These are phyloP conservation scores for Pteropus alecto DNA, from an alignment of 2,113 vertebrate species.

Conservation along the genomic window DNA sequence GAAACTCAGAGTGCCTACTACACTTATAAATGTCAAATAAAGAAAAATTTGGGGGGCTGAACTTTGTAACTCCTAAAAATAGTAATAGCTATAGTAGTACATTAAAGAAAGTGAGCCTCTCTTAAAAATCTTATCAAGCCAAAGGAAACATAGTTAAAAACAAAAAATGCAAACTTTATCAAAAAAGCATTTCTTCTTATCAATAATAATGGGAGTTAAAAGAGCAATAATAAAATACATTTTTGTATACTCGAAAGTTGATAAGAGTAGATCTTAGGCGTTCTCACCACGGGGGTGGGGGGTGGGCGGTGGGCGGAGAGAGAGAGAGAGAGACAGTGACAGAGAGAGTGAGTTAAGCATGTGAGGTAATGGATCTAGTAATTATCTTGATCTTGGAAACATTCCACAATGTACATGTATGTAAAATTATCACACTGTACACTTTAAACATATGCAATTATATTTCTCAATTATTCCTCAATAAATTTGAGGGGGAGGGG, in stretches of 20 bases:
- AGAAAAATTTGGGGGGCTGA: background rate
- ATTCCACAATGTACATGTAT: background rate
- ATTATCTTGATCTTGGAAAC: conserved; percentile 24
- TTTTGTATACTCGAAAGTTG: background rate
- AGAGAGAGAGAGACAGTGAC: background rate
- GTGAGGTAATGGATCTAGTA: background rate
- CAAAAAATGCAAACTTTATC: background rate
- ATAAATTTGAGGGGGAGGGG: background rate
- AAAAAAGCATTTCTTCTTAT: conserved; percentile 17
- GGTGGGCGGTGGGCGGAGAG: background rate
- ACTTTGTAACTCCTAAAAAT: conserved; percentile 8
- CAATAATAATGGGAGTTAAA: background rate
- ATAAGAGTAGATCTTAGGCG: background rate
- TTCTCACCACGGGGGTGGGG: background rate
- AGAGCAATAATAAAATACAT: conserved; percentile 2
- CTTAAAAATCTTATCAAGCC: background rate
- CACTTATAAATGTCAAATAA: conserved; percentile 30
- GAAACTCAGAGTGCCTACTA: background rate
- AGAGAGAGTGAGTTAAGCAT: background rate
- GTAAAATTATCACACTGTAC: background rate
- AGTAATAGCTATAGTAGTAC: background rate
- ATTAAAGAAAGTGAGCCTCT: background rate
- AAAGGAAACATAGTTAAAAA: background rate
- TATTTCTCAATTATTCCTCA: conserved; percentile 7
- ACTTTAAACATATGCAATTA: background rate